Conservation (phyloP, 2,888 invertebrate genomes). For the Schizotus pectinicornis region DNA sequence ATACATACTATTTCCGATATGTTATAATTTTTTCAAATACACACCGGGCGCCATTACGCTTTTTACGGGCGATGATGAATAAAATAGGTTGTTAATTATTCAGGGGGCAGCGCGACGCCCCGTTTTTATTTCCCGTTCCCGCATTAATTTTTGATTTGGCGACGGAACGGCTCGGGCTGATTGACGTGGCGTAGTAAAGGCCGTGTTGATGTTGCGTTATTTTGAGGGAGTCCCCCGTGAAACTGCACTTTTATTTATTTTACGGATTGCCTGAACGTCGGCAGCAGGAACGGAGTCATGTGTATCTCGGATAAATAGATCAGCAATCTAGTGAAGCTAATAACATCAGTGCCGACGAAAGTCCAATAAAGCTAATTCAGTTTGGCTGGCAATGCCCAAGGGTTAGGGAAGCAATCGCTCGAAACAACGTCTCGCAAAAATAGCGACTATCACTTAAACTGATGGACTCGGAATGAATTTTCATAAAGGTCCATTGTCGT, state of each 20-base stretch:
- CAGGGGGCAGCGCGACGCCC: no score
- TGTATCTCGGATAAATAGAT: constrained; percentile 54
- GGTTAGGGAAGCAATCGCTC: constrained; percentile 46
- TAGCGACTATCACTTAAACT: constrained; percentile 29
- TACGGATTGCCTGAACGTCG: constrained; percentile 12
- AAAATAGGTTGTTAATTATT: background rate
- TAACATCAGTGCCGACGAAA: constrained; percentile 55
- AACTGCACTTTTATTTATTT: constrained; percentile 8
- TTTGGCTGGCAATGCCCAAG: constrained; percentile 52
- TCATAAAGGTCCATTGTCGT: constrained; percentile 1
- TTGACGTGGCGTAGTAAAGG: no score
- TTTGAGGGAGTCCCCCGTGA: background rate
- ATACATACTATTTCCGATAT: no score
- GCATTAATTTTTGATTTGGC: no score
- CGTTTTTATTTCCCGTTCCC: no score
- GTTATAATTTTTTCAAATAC: no score
- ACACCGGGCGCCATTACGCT: no score
- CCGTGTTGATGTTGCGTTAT: no score
- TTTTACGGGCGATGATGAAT: background rate
- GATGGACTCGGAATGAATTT: constrained; percentile 6
- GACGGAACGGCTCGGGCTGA: no score
- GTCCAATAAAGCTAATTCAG: constrained; percentile 55
- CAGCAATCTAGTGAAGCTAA: constrained; percentile 55
- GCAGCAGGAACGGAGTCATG: constrained; percentile 35
- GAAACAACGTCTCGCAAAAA: constrained; percentile 31